Base-by-base conservation (phyloP, 1,140 invertebrate genomes). In the Ceratina japonica region DNA sequence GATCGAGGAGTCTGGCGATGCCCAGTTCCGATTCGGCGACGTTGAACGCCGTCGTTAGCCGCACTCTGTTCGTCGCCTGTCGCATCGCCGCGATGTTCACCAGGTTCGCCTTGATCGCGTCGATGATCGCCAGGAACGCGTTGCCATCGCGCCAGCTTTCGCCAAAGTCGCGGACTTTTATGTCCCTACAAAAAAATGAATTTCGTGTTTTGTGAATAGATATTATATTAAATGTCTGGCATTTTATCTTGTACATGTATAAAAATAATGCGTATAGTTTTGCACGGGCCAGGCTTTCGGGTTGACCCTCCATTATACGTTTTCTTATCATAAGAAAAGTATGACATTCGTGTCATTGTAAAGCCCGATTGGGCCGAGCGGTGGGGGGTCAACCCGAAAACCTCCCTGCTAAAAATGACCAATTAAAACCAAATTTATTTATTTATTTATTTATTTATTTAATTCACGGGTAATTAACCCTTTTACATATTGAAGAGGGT, bases 131-230 rank as follows among this genome's bases (percentile, higher is more conserved):
- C 37, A 99, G 94, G 93, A 99, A 99, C 18, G 98, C 98, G 86
- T 97, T 94, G 77, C 99, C 99, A 92, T 99, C 98, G 86, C 98
- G 94, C 99, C 99, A 99, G 90, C 97, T 98, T 81, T 96, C 95
- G 44, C 98, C 98, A 93, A 99, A 99, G 93, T 99, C 98, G 91
- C 95, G 96, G 5, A 99, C 96, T 92, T 97, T 94, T 66, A 99
- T 95, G 79, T 97, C 97, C 88, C 95, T 95, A 88, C 97, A 95
- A 91, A 97, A 98, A 89, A 15, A 75, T 5, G 27, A 16, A 8
- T 44, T 44, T 13, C 8, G 7, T 12, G 10, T 8, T 66, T 66
- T 10, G 5, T 8, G 7, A 65, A 65, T 61, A 3, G 8, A 61
- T 4, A 18, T 56, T 3, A 15, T 13, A 31, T 4, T 44, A 8